These are phyloP conservation scores for Phaethornis superciliosus DNA, from an alignment of 2,113 vertebrate genomes.

Conservation along the genomic window DNA sequence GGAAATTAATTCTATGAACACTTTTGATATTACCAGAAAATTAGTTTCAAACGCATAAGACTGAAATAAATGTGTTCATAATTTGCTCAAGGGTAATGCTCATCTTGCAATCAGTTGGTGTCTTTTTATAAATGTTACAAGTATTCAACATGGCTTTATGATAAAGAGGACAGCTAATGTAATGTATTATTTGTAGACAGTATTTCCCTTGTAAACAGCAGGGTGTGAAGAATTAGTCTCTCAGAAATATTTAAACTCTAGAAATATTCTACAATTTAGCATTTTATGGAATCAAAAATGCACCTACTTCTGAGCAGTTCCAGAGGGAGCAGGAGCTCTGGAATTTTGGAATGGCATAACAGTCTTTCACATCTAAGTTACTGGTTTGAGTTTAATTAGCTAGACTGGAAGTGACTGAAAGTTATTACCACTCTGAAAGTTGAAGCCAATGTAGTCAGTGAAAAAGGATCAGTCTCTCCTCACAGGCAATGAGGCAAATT, in stretches of 20 bases:
- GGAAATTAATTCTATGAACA: conserved; percentile 90
- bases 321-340: background rate
- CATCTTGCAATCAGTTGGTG: conserved; percentile 83
- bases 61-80: conserved; percentile 89
- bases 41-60: conserved; percentile 86
- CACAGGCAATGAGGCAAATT: background rate
- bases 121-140: conserved; percentile 84
- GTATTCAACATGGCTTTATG: conserved; percentile 80
- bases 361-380: conserved; percentile 33
- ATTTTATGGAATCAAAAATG: conserved; percentile 53
- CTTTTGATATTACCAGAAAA: conserved; percentile 88
- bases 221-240: conserved; percentile 74
- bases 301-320: conserved; percentile 32
- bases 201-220: conserved; percentile 81
- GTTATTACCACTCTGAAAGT: background rate
- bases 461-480: background rate
- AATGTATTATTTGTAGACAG: conserved; percentile 82
- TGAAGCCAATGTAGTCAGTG: background rate
- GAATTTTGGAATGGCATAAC: conserved; percentile 12
- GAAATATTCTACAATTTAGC: conserved; percentile 74
- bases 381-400: background rate
- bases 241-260: conserved; percentile 81
- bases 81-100: conserved; percentile 86
- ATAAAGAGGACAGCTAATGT: conserved; percentile 81
- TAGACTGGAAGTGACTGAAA: conserved; percentile 39